Evolutionary conservation across 2,888 invertebrate species (phyloP).

Genomic region (Phaonia tiefii): DNA sequence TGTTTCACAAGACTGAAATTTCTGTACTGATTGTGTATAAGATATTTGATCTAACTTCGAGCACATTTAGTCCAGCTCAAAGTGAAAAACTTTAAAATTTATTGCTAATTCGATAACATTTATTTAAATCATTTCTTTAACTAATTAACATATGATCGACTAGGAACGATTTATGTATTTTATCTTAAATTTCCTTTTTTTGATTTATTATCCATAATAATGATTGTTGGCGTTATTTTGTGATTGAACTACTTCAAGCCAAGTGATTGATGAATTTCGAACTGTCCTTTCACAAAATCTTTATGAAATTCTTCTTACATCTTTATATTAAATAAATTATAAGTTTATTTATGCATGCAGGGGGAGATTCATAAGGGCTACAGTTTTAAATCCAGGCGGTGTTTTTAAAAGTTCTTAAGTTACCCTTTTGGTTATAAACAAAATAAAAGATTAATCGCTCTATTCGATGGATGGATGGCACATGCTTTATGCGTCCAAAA

Average conservation of each 20-base stretch:
- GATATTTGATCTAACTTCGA: no score
- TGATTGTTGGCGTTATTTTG: no score
- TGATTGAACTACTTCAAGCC: background rate
- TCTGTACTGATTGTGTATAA: no score
- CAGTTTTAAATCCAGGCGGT: background rate
- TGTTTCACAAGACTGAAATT: no score
- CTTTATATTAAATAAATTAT: background rate
- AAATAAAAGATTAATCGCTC: constrained; percentile 47
- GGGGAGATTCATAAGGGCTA: background rate
- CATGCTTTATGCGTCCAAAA: constrained; percentile 48
- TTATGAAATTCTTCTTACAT: background rate
- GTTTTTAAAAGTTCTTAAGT: background rate
- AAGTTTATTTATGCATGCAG: no score
- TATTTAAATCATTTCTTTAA: no score
- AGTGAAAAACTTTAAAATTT: no score
- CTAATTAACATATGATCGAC: background rate
- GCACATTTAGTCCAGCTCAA: no score
- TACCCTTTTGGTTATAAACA: no score
- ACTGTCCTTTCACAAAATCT: background rate
- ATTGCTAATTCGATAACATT: no score
- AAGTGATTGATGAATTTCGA: background rate
- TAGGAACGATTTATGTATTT: background rate
- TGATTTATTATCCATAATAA: background rate
- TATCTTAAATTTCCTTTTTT: background rate
- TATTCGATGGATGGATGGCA: constrained; percentile 51